Evolutionary conservation across 1,140 invertebrate genomes (phyloP), one percentile per base, ranked within the genome.

Genomic region (Drosophila malerkotliana): DNA sequence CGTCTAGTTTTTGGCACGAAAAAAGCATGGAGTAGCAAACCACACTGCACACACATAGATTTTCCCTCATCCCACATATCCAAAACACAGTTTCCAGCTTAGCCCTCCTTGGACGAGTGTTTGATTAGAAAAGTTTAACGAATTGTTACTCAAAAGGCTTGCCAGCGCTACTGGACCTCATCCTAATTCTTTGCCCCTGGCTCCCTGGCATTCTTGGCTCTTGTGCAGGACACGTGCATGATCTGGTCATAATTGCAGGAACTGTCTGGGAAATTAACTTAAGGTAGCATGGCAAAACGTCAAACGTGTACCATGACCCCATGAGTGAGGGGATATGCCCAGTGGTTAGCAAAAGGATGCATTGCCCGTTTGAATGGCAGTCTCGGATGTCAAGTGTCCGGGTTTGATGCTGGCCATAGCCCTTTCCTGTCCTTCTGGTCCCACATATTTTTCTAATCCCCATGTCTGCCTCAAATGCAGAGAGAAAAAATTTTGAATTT

Each of bases 91-190:
- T 21, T 12, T 37, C 37, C 59, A 30, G 26, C 28, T 59, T 26
- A 55, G 44, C 48, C 12, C n/a, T 28, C 49, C 57, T 52, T 62
- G 62, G 60, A 57, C 79, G 52, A 87, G 82, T 87, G 82, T 87
- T 87, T 87, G 82, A 85, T 85, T 85, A 87, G 82, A 85, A 85
- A 85, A 85, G 67, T 69, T 79, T 76, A 68, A 66, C 51, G 56
- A 67, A 54, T 68, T 78, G 58, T 87, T 76, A 32, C 69, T 60
- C 41, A 58, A 58, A 87, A 87, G 77, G 82, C 71, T 87, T 77
- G 57, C 58, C 18, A 60, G 59, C 51, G 49, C 28, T 32, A 12
- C 7, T 41, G 44, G 14, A 18, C 26, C 7, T 3, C 15, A 18
- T 45, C 8, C 14, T 7, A 18, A 47, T 30, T 32, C 34, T 10